Percentiles rank a stretch among this genome's conserved stretches.
Conservation (phyloP, 1,140 invertebrate genomes). For the Penaeus japonicus region DNA sequence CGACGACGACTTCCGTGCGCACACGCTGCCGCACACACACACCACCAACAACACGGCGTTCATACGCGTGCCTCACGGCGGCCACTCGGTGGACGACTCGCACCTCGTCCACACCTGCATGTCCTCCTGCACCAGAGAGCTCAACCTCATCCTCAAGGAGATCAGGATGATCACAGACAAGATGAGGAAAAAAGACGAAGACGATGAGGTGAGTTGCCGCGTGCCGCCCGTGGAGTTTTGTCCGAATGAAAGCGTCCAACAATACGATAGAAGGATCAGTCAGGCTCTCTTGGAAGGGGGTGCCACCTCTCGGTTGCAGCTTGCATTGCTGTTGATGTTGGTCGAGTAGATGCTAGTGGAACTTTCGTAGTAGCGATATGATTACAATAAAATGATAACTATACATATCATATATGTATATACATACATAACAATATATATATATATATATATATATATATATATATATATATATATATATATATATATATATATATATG, state of each 20-base stretch:
- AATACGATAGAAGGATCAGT: too few species aligned
- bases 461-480: too few species aligned
- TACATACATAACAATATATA: too few species aligned
- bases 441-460: too few species aligned
- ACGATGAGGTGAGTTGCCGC: slow-evolving; percentile 77
- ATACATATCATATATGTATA: too few species aligned
- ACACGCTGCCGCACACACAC: slow-evolving; percentile 61
- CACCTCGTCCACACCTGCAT: slow-evolving; percentile 64
- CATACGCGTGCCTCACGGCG: slow-evolving; percentile 60
- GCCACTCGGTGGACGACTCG: slow-evolving; percentile 67
- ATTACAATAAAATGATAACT: too few species aligned
- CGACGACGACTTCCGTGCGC: slow-evolving; percentile 86
- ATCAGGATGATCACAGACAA: slow-evolving; percentile 84
- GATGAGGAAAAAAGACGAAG: slow-evolving; percentile 88
- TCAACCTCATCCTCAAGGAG: slow-evolving; percentile 94
- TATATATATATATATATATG: too few species aligned
- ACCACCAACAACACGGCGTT: slow-evolving; percentile 61
- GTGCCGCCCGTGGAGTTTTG: neutral
- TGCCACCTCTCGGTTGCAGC: too few species aligned
- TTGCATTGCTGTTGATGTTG: too few species aligned
- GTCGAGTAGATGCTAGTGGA: too few species aligned
- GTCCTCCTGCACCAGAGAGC: slow-evolving; percentile 82
- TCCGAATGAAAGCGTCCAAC: neutral
- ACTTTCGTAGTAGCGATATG: too few species aligned
- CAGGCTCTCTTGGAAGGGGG: too few species aligned